phyloP scores from a whole-genome alignment of 2,888 invertebrate species.

The Drosophila birchii region DNA sequence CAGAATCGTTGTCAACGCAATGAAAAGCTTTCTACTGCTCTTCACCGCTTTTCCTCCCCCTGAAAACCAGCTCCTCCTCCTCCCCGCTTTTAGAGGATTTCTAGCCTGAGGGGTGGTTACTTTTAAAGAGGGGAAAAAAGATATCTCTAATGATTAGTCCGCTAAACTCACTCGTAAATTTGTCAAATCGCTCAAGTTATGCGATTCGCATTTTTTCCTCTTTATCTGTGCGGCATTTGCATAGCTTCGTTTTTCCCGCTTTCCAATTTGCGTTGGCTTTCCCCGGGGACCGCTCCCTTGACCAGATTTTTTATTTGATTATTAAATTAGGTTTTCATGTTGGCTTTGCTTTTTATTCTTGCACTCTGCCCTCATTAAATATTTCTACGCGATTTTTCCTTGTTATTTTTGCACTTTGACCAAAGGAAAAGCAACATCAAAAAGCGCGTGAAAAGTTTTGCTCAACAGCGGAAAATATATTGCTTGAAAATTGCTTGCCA shows the following conservation, averaged over 20 bases:
- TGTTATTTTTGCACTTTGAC: slow-evolving; percentile 73
- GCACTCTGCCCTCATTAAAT: slow-evolving; percentile 65
- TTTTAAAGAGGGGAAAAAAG: slow-evolving; percentile 29
- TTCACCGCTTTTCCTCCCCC: slow-evolving; percentile 8
- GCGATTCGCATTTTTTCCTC: slow-evolving; percentile 34
- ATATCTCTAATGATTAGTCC: slow-evolving; percentile 75
- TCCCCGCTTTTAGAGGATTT: slow-evolving; percentile 47
- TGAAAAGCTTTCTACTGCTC: slow-evolving; percentile 19
- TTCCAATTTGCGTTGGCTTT: slow-evolving; percentile 51
- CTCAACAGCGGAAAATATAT: slow-evolving; percentile 69
- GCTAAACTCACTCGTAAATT: slow-evolving; percentile 80
- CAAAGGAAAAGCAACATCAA: slow-evolving; percentile 61
- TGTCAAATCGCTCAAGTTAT: slow-evolving; percentile 74
- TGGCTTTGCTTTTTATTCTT: slow-evolving; percentile 10
- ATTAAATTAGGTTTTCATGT: slow-evolving; percentile 69
- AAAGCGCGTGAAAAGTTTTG: slow-evolving; percentile 78
- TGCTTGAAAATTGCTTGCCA: slow-evolving; percentile 74
- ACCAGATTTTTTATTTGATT: slow-evolving; percentile 75
- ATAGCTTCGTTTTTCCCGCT: slow-evolving; percentile 36
- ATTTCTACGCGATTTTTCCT: slow-evolving; percentile 68
- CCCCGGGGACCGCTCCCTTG: slow-evolving; percentile 61
- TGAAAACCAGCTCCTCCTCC: not conserved
- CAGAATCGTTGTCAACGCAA: slow-evolving; percentile 29
- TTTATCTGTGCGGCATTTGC: slow-evolving; percentile 32
- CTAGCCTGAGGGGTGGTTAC: slow-evolving; percentile 57